Evolutionary conservation across 2,888 invertebrate genomes (phyloP).

Genomic region (Acanthosepion esculentum): DNA sequence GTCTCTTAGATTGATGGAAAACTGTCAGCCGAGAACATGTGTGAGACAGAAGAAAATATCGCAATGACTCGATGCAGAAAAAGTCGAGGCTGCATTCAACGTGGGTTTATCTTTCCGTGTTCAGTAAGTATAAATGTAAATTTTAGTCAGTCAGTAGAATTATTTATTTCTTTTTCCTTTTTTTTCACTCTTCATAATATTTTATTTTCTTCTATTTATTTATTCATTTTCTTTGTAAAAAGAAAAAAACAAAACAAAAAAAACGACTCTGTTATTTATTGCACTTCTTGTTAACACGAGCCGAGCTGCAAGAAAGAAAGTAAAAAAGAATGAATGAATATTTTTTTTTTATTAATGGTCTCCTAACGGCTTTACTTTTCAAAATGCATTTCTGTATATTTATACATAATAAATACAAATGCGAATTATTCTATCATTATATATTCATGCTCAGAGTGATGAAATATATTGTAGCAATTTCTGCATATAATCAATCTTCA

Average conservation of each 20-base stretch:
- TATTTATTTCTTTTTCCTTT: neutral
- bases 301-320: neutral
- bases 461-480: too few species aligned
- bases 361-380: too few species aligned
- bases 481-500: too few species aligned
- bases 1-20: neutral
- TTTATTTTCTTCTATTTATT: neutral
- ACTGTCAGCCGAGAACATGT: neutral
- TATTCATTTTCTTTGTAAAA: neutral
- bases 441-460: too few species aligned
- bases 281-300: neutral
- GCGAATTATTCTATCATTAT: too few species aligned
- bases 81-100: neutral
- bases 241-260: neutral
- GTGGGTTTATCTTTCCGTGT: neutral
- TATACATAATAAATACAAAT: too few species aligned
- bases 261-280: neutral
- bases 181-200: neutral
- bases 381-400: too few species aligned
- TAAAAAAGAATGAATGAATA: too few species aligned
- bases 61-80: neutral
- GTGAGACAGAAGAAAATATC: neutral
- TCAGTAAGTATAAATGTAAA: conserved; percentile 33
- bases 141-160: neutral
- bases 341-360: too few species aligned